phyloP scores from a whole-genome alignment of 2,797 vertebrate species.

The Botia almorhae region DNA sequence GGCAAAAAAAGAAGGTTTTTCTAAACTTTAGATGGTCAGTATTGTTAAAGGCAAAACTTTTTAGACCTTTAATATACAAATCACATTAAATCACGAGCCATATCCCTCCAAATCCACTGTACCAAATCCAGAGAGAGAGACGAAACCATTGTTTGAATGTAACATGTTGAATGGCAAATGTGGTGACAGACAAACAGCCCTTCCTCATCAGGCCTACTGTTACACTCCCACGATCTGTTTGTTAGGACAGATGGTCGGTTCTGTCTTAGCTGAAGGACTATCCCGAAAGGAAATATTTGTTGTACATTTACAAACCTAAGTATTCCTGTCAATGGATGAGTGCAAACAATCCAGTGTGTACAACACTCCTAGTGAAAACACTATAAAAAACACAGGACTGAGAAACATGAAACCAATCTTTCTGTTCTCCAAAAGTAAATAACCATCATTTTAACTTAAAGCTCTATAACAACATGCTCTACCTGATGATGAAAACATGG shows the following conservation, averaged over 20 bases:
- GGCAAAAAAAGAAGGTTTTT: neutral
- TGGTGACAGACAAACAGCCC: conserved; percentile 49
- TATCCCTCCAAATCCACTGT: neutral
- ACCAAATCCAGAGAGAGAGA: neutral
- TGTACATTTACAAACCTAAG: neutral
- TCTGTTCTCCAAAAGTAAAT: neutral
- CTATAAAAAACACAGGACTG: neutral
- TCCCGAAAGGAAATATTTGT: neutral
- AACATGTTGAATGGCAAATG: conserved; percentile 45
- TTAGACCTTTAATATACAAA: neutral
- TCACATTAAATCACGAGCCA: no score
- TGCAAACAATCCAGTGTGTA: conserved; percentile 7
- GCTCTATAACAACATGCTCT: neutral
- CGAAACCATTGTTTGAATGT: conserved; percentile 47
- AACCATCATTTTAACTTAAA: neutral
- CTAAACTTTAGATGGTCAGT: neutral
- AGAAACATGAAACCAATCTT: neutral
- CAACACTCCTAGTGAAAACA: neutral
- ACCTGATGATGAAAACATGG: neutral
- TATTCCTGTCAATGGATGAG: conserved; percentile 7
- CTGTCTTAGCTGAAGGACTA: neutral
- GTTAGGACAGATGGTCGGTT: conserved; percentile 39
- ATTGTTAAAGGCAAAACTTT: neutral
- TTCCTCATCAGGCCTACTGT: conserved; percentile 1
- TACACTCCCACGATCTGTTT: conserved; percentile 34